Percentiles rank a stretch among this genome's conserved stretches.
phyloP scores from a whole-genome alignment of 2,888 invertebrate genomes.

The Chironomus riparius region DNA sequence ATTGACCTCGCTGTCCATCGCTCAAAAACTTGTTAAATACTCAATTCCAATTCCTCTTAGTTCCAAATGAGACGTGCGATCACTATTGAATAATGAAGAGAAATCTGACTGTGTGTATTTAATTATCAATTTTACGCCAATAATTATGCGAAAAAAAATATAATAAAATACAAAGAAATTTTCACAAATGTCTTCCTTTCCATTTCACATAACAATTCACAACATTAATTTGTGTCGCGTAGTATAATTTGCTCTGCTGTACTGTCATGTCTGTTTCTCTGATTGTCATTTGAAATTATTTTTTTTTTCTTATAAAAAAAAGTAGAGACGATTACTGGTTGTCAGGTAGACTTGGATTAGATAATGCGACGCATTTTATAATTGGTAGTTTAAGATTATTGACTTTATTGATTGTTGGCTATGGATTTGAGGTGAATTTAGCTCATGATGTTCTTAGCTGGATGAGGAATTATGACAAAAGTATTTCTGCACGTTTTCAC shows the following conservation, averaged over 20 bases:
- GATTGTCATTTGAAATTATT: slow-evolving; percentile 19
- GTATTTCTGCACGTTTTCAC: too few species aligned
- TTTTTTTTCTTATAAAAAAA: not conserved
- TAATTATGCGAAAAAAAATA: slow-evolving; percentile 18
- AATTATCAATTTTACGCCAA: slow-evolving; percentile 25
- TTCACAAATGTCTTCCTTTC: not conserved
- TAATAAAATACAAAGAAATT: too few species aligned
- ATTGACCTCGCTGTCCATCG: not conserved
- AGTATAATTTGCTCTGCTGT: not conserved
- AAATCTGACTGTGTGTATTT: not conserved
- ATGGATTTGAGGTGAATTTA: too few species aligned
- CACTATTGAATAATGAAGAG: not conserved
- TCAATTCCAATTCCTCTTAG: not conserved
- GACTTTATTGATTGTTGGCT: too few species aligned
- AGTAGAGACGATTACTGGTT: too few species aligned
- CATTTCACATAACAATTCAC: not conserved
- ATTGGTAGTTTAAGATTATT: too few species aligned
- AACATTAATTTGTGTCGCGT: not conserved
- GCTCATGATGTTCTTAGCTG: too few species aligned
- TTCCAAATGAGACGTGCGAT: too few species aligned
- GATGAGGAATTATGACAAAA: too few species aligned
- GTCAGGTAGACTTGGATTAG: too few species aligned
- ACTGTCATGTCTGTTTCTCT: not conserved
- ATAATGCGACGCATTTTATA: too few species aligned
- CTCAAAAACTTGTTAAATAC: not conserved